Conservation (phyloP, 2,888 invertebrate genomes). For the Pyrrhia umbra region DNA sequence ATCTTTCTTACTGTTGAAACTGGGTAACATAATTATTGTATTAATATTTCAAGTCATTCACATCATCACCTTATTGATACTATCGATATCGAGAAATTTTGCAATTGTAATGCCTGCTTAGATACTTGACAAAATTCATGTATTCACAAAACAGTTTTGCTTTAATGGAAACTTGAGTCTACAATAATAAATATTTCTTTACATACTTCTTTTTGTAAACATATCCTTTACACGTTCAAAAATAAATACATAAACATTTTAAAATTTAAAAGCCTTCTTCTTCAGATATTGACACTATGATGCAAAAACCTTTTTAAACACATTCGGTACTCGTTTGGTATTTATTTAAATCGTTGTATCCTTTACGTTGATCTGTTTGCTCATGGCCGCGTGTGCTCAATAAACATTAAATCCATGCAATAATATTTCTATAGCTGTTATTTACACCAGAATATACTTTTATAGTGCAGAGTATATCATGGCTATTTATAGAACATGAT, state of each 20-base stretch:
- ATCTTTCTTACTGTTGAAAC: neutral
- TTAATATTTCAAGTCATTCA: neutral
- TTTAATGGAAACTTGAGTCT: neutral
- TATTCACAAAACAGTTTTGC: neutral
- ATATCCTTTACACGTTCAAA: neutral
- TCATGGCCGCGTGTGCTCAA: slow-evolving; percentile 31
- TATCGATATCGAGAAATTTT: slow-evolving; percentile 19
- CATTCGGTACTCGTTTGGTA: slow-evolving; percentile 14
- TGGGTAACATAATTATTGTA: neutral
- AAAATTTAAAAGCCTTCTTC: neutral
- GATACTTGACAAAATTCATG: neutral
- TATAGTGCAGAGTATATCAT: slow-evolving; percentile 1
- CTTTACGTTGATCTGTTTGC: slow-evolving; percentile 9
- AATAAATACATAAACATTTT: neutral
- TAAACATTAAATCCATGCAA: slow-evolving; percentile 26
- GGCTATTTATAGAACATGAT: slow-evolving; percentile 15
- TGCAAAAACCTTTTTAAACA: slow-evolving; percentile 31
- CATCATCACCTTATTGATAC: neutral
- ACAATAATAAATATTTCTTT: neutral
- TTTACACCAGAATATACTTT: slow-evolving; percentile 10
- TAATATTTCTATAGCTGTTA: slow-evolving; percentile 26
- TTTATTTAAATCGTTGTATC: slow-evolving; percentile 46
- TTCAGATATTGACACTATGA: slow-evolving; percentile 16
- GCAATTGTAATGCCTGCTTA: neutral
- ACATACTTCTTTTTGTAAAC: neutral